A percentile compares a stretch with the other conserved stretches of the same genome.
Evolutionary conservation across 1,140 invertebrate genomes (phyloP).

Genomic region (Cyclargus thomasi): DNA sequence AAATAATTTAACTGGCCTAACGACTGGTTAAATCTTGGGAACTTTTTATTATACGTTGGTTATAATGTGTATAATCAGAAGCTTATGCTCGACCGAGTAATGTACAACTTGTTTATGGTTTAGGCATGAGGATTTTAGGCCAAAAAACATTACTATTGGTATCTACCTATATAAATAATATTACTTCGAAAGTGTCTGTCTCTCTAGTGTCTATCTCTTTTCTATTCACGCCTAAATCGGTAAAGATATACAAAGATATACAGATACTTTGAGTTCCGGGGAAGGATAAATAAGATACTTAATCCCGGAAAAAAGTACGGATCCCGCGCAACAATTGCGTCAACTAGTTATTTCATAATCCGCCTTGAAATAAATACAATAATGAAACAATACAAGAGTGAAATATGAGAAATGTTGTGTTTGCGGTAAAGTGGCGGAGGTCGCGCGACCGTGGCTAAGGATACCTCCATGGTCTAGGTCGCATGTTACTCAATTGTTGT

Average conservation of each 20-base stretch:
- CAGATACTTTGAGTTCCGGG: too few species aligned
- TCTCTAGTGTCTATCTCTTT: too few species aligned
- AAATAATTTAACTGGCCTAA: constrained; percentile 30
- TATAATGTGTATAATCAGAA: constrained; percentile 16
- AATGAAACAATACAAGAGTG: constrained; percentile 19
- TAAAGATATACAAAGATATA: too few species aligned
- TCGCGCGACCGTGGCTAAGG: constrained; percentile 24
- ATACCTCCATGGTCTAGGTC: constrained; percentile 29
- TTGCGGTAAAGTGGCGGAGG: constrained; percentile 27
- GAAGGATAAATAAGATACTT: too few species aligned
- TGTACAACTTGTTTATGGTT: too few species aligned
- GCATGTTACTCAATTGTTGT: constrained; percentile 5
- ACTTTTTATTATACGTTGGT: constrained; percentile 25
- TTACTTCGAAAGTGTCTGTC: too few species aligned
- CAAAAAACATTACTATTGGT: too few species aligned
- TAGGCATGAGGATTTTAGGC: too few species aligned
- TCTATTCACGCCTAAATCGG: too few species aligned
- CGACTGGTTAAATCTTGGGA: constrained; percentile 27
- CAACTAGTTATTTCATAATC: neutral
- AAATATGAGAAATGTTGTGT: constrained; percentile 28
- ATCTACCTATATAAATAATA: too few species aligned
- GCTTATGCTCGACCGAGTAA: neutral
- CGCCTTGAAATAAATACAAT: constrained; percentile 8
- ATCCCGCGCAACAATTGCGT: too few species aligned
- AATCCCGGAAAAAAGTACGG: too few species aligned